Evolutionary conservation across 2,113 vertebrate species (phyloP).

Genomic region (Eupsittula cactorum): DNA sequence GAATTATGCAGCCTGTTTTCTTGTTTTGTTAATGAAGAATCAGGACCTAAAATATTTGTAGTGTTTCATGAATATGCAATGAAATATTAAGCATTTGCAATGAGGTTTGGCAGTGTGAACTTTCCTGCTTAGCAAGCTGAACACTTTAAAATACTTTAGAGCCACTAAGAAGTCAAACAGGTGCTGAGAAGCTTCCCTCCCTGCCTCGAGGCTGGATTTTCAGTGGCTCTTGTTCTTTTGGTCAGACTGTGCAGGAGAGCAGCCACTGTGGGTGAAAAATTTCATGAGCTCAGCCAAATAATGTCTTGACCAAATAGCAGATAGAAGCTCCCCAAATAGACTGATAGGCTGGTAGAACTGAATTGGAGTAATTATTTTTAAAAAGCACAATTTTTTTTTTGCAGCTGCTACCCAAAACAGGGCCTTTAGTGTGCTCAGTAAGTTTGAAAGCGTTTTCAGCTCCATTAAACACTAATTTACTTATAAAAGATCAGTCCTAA

Average conservation of each 20-base stretch:
- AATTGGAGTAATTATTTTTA: not conserved
- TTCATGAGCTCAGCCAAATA: constrained; percentile 9
- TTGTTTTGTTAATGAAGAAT: constrained; percentile 59
- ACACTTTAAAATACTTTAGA: not conserved
- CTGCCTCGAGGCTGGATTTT: not conserved
- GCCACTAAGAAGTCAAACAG: not conserved
- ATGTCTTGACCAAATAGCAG: not conserved
- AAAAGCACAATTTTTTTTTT: not conserved
- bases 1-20: constrained; percentile 39
- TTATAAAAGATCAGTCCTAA: constrained; percentile 20
- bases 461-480: not conserved
- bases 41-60: constrained; percentile 42
- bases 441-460: constrained; percentile 17
- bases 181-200: not conserved
- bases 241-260: not conserved
- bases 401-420: not conserved
- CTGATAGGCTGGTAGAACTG: not conserved
- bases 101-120: not conserved
- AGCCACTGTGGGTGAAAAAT: not conserved
- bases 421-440: not conserved
- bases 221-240: not conserved
- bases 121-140: not conserved
- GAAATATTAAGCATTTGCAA: constrained; percentile 18
- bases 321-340: not conserved
- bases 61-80: constrained; percentile 48